These are phyloP conservation scores for Dinomys branickii DNA, from an alignment of 2,113 vertebrate species.

Conservation along the genomic window DNA sequence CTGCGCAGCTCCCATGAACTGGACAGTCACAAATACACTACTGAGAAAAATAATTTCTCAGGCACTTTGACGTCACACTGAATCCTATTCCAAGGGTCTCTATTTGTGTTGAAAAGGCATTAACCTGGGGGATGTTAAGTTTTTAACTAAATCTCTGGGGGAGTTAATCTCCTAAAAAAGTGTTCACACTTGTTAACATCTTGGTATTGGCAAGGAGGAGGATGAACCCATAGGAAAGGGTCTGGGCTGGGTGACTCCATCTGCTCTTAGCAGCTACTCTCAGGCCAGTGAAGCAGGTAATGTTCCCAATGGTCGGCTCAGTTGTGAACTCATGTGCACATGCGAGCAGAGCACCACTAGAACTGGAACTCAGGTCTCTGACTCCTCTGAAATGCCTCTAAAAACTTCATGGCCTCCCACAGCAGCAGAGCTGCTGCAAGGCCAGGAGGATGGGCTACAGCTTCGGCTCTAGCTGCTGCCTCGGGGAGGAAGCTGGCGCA, in stretches of 20 bases:
- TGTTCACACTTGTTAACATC: fast-evolving
- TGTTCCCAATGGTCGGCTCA: too few relatives aligned
- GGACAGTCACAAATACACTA: not conserved
- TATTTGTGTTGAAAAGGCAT: not conserved
- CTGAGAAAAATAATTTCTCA: not conserved
- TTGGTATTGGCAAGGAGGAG: not conserved
- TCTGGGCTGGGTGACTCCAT: too few relatives aligned
- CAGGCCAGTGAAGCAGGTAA: too few relatives aligned
- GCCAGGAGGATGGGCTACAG: not conserved
- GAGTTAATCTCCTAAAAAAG: not conserved
- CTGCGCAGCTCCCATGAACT: not conserved
- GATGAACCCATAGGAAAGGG: fast-evolving
- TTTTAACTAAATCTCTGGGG: not conserved
- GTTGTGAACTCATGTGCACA: not conserved
- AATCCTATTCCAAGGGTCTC: not conserved
- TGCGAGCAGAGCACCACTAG: not conserved
- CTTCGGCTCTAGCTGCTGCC: not conserved
- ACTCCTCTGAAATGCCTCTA: not conserved
- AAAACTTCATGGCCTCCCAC: not conserved
- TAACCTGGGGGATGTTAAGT: not conserved
- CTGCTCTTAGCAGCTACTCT: not conserved
- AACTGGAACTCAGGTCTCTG: not conserved
- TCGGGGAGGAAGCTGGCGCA: fast-evolving
- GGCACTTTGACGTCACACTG: not conserved
- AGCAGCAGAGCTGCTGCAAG: too few relatives aligned